Evolutionary conservation across 2,888 invertebrate genomes (phyloP).

Genomic region (Brachypalpus laphriformis): DNA sequence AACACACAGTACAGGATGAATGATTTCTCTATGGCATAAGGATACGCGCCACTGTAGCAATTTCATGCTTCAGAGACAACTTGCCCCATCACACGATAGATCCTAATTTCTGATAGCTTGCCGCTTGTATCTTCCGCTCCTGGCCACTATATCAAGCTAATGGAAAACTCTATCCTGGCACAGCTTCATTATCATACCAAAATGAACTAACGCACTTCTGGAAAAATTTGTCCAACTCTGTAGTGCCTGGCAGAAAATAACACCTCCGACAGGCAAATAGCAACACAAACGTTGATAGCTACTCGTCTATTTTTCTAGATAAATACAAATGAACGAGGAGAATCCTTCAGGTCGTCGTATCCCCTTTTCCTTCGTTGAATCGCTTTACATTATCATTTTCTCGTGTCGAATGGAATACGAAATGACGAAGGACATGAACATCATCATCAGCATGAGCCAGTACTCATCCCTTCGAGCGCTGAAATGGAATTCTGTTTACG

Average conservation of each 20-base stretch:
- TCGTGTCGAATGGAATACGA: conserved; percentile 54
- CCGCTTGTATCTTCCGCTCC: conserved; percentile 25
- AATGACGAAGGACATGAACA: conserved; percentile 25
- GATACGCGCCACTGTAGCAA: conserved; percentile 58
- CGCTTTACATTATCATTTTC: conserved; percentile 53
- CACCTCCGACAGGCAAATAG: conserved; percentile 37
- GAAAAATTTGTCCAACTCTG: conserved; percentile 33
- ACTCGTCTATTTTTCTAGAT: conserved; percentile 55
- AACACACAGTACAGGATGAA: conserved; percentile 50
- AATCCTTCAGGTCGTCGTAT: conserved; percentile 10
- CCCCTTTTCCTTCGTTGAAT: conserved; percentile 14
- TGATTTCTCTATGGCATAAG: conserved; percentile 55
- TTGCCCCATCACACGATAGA: conserved; percentile 53
- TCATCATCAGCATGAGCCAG: conserved; percentile 24
- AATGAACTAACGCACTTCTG: conserved; percentile 65
- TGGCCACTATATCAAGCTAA: conserved; percentile 17
- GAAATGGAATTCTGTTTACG: conserved; percentile 37
- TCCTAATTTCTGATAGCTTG: conserved; percentile 69
- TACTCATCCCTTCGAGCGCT: conserved; percentile 17
- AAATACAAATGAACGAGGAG: conserved; percentile 53
- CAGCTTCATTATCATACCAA: conserved; percentile 65
- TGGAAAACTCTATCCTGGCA: conserved; percentile 23
- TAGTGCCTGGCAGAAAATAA: conserved; percentile 16
- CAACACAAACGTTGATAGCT: conserved; percentile 39
- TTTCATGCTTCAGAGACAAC: conserved; percentile 69